Evolutionary conservation across 1,140 invertebrate genomes (phyloP).

Genomic region (Musca domestica): DNA sequence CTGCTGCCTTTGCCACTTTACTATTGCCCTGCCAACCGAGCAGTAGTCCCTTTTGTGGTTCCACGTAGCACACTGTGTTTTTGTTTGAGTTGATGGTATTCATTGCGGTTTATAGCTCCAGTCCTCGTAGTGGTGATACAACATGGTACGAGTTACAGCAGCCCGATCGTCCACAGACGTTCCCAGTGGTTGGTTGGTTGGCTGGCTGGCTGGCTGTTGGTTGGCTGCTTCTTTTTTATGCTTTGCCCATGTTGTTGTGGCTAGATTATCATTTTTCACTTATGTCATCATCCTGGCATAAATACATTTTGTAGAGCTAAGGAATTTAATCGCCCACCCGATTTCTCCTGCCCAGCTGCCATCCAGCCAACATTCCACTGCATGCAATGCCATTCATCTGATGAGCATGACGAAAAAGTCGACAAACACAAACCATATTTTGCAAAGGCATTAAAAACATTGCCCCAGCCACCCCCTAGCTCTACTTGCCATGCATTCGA

Average conservation of each 20-base stretch:
- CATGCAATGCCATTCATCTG: not conserved
- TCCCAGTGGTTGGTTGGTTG: not conserved
- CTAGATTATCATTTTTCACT: conserved; percentile 24
- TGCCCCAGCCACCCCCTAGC: too few relatives aligned
- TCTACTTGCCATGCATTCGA: too few relatives aligned
- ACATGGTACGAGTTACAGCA: not conserved
- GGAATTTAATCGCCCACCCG: conserved; percentile 6
- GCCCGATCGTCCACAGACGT: not conserved
- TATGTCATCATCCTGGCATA: conserved; percentile 10
- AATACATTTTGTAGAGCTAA: conserved; percentile 13
- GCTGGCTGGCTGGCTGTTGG: not conserved
- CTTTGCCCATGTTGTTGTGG: conserved; percentile 13
- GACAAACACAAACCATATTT: conserved; percentile 6
- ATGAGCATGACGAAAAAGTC: not conserved
- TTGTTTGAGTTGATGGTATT: not conserved
- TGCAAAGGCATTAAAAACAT: not conserved
- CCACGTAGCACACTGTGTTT: not conserved
- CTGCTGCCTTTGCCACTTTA: not conserved
- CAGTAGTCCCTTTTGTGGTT: conserved; percentile 9
- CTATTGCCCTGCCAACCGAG: not conserved
- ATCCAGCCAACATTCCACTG: not conserved
- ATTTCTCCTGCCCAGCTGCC: not conserved
- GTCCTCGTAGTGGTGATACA: not conserved
- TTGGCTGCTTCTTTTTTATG: too few relatives aligned
- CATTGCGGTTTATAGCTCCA: not conserved